Evolutionary conservation across 2,113 vertebrate genomes (phyloP), one percentile per base, ranked within the genome.

Genomic region (Phasianus colchicus): DNA sequence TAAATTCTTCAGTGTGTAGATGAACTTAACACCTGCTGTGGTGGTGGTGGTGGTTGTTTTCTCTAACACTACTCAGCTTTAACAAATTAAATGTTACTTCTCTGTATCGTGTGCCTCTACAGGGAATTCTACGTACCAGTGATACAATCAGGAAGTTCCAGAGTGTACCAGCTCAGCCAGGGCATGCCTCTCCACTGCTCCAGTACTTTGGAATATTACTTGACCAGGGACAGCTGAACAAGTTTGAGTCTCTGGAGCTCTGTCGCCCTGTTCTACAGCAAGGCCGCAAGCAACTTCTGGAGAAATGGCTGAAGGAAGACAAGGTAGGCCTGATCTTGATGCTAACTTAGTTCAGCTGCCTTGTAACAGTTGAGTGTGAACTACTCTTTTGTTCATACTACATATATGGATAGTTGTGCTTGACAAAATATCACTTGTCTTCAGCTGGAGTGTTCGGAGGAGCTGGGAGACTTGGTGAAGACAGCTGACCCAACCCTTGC

Each of bases 301-400:
- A 99, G 96, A 99, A 99, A 82, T 99, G 99, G 99, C 96, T 99
- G 57, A 99, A 99, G 86, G 99, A 99, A 96, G 99, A 99, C 90
- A 99, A 99, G 98, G 99, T 99, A 96, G 79, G 86, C 42, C 64
- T 0, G 0, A 14, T 90, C 6, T 3, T 47, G 7, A 20, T 8
- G 8, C 19, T 55, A 16, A 18, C 40, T 45, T 88, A 5, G 27
- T 80, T 57, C 21, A 47, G 3, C 55, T 88, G 72, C 24, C 42
- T 71, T 85, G 18, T 81, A 29, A 45, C 7, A 48, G 6, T 4
- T 66, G 22, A 70, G 6, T 34, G 10, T 89, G 38, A 76, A 4
- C 22, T 52, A 13, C 70, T 52, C 8, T 82, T 80, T 5, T 55
- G 42, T 74, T 92, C 38, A 29, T 74, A 11, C 27, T 71, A 3